A percentile compares a stretch with the other conserved stretches of the same genome.
phyloP scores from a whole-genome alignment of 2,888 invertebrate genomes.

The Drosophila picticornis region DNA sequence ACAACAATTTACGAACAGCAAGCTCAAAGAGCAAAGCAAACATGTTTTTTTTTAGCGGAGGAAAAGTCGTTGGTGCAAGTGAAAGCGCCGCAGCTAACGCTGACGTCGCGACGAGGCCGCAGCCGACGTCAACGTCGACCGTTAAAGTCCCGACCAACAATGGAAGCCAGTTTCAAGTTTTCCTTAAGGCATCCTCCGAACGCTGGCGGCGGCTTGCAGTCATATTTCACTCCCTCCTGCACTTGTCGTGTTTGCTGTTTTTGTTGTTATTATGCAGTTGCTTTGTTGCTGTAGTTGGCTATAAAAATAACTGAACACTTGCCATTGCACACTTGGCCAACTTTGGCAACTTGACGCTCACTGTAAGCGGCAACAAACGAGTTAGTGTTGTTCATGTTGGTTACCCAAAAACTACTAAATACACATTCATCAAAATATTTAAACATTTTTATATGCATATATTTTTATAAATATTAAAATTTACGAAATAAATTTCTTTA shows the following conservation, averaged over 20 bases:
- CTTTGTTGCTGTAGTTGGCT: conserved; percentile 51
- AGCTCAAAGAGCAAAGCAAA: conserved; percentile 65
- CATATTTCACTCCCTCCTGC: conserved; percentile 80
- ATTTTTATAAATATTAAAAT: not conserved
- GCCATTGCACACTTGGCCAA: conserved; percentile 81
- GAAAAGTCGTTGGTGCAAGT: conserved; percentile 69
- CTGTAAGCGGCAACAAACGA: conserved; percentile 62
- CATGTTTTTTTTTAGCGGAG: conserved; percentile 35
- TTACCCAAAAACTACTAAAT: conserved; percentile 42
- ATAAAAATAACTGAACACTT: conserved; percentile 80
- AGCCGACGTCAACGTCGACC: not conserved
- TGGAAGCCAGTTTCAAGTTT: conserved; percentile 50
- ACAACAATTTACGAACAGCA: conserved; percentile 29
- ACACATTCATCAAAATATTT: not conserved
- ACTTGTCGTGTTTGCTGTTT: conserved; percentile 58
- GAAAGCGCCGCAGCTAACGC: conserved; percentile 56
- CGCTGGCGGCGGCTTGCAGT: conserved; percentile 51
- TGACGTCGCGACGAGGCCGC: conserved; percentile 12
- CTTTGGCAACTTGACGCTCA: conserved; percentile 77
- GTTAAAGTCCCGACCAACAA: conserved; percentile 41
- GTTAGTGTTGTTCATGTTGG: conserved; percentile 39
- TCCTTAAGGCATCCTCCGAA: conserved; percentile 66
- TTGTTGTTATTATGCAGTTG: conserved; percentile 32
- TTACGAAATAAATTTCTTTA: not conserved
- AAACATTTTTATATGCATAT: not conserved